phyloP scores from a whole-genome alignment of 1,140 invertebrate genomes.

The Oscheius sp. region DNA sequence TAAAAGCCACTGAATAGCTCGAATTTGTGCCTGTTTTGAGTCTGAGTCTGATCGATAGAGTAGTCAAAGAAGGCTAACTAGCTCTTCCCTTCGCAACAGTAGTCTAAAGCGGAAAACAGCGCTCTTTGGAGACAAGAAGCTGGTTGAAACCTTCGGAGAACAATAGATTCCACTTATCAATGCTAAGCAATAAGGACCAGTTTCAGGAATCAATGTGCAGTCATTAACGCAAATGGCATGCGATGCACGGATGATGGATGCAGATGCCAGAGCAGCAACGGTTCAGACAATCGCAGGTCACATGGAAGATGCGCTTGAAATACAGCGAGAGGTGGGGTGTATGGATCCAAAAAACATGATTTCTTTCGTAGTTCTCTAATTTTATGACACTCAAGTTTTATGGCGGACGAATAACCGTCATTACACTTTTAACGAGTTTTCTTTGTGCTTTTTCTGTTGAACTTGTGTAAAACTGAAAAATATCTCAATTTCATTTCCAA shows the following conservation, averaged over 20 bases:
- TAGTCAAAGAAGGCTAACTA: conserved; percentile 21
- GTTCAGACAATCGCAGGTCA: conserved; percentile 60
- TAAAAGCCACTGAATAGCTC: conserved; percentile 19
- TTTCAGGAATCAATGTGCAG: conserved; percentile 60
- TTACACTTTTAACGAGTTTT: too few relatives aligned
- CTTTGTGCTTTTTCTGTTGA: too few relatives aligned
- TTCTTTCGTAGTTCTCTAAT: too few relatives aligned
- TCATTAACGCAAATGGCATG: conserved; percentile 61
- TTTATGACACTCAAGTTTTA: too few relatives aligned
- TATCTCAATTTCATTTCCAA: too few relatives aligned
- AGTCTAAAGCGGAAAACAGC: neutral
- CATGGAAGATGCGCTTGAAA: conserved; percentile 60
- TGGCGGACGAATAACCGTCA: too few relatives aligned
- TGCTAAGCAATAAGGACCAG: too few relatives aligned
- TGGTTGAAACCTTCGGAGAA: too few relatives aligned
- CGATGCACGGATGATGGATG: conserved; percentile 60
- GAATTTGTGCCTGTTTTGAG: conserved; percentile 5
- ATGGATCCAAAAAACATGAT: too few relatives aligned
- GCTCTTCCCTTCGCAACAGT: conserved; percentile 2
- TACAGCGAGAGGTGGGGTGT: conserved; percentile 57
- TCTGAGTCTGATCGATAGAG: neutral
- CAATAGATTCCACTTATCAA: too few relatives aligned
- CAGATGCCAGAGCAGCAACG: conserved; percentile 57
- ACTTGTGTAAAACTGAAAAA: too few relatives aligned
- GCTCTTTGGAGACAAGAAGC: neutral